These are phyloP conservation scores for Bombus sylvicola DNA, from an alignment of 1,140 invertebrate species.

Conservation along the genomic window DNA sequence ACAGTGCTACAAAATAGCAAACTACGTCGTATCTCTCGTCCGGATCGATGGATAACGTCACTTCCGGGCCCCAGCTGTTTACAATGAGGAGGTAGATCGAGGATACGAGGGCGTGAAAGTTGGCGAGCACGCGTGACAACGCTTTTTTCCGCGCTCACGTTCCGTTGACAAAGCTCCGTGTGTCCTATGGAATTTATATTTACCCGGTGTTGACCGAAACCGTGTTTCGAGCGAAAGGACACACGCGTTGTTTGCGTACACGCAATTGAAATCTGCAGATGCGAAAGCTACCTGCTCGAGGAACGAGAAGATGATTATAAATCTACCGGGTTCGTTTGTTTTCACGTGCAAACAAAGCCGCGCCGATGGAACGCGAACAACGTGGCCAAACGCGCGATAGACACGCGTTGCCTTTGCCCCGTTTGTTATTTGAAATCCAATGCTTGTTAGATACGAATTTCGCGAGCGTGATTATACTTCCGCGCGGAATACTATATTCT, in stretches of 20 bases:
- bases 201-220: constrained; percentile 53
- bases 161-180: constrained; percentile 56
- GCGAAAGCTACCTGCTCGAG: constrained; percentile 32
- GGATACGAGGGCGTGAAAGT: constrained; percentile 34
- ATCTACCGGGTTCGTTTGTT: background rate
- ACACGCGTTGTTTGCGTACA: constrained; percentile 45
- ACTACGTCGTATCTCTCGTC: background rate
- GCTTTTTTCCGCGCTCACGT: constrained; percentile 38
- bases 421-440: constrained; percentile 23
- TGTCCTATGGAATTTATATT: constrained; percentile 61
- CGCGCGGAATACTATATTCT: background rate
- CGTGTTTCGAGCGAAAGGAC: constrained; percentile 19
- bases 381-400: background rate
- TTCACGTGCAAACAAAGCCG: constrained; percentile 19
- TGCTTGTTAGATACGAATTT: constrained; percentile 3
- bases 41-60: background rate
- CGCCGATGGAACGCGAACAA: constrained; percentile 4
- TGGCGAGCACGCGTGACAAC: background rate
- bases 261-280: constrained; percentile 56
- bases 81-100: constrained; percentile 37
- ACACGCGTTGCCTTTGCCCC: constrained; percentile 16
- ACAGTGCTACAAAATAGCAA: too few relatives aligned
- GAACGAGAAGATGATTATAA: constrained; percentile 44
- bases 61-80: background rate
- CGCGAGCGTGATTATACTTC: background rate